A percentile compares a stretch with the other conserved stretches of the same genome.
Conservation (phyloP, 1,140 invertebrate genomes). For the Neodiprion virginianus region DNA sequence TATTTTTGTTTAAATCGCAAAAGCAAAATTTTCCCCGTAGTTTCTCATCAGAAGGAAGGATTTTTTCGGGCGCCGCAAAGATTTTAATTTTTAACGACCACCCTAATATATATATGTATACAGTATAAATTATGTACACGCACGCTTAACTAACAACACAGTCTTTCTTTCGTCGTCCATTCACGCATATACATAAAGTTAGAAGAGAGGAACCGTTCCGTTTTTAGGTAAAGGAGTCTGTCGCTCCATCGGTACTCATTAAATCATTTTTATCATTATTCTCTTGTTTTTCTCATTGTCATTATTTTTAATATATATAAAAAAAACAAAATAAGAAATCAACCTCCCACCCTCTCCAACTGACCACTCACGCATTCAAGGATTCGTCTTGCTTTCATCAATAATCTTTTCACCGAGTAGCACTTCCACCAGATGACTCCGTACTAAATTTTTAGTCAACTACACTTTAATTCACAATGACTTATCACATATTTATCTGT, state of each 20-base stretch:
- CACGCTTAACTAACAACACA: conserved; percentile 48
- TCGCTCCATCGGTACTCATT: conserved; percentile 28
- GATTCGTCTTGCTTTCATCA: no score
- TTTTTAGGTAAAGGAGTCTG: conserved; percentile 36
- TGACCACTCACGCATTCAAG: conserved; percentile 17
- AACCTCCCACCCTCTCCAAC: conserved; percentile 3
- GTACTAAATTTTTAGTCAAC: conserved; percentile 14
- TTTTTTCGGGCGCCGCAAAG: no score
- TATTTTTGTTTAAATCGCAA: no score
- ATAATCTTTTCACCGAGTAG: conserved; percentile 32
- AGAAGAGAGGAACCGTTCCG: conserved; percentile 44
- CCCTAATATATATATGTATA: conserved; percentile 46
- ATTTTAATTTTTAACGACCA: no score
- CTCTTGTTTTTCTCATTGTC: conserved; percentile 25
- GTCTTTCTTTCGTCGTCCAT: conserved; percentile 35
- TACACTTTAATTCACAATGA: conserved; percentile 51
- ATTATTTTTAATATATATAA: neutral
- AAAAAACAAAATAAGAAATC: neutral
- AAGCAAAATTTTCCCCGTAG: no score
- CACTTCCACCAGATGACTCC: conserved; percentile 35
- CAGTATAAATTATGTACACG: conserved; percentile 57
- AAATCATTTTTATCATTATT: conserved; percentile 21
- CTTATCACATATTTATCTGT: conserved; percentile 60
- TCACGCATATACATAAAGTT: conserved; percentile 43
- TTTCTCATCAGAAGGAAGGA: no score